Evolutionary conservation across 2,888 invertebrate genomes (phyloP).

Genomic region (Siphlonurus alternatus): DNA sequence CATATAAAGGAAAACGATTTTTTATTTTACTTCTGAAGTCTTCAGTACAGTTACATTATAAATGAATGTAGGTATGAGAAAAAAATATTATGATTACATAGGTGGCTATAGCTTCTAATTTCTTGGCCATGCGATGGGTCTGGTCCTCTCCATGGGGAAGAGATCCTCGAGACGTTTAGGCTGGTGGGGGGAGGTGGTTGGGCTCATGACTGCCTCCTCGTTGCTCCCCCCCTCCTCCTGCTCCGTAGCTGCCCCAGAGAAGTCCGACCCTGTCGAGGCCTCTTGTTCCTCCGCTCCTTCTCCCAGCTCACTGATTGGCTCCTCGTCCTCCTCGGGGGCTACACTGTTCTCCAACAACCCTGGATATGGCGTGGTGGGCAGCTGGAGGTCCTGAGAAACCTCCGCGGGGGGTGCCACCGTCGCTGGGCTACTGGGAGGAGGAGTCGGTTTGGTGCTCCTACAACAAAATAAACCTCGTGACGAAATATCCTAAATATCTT

Average conservation of each 20-base stretch:
- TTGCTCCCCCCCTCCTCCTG: neutral
- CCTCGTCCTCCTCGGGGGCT: slow-evolving; percentile 21
- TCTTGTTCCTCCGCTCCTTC: neutral
- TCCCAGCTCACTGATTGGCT: neutral
- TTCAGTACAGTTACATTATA: neutral
- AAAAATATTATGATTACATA: neutral
- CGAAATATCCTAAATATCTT: too few relatives aligned
- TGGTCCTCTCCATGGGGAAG: neutral
- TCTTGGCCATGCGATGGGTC: neutral
- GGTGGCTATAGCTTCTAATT: neutral
- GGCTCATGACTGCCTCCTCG: neutral
- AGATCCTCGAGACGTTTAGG: neutral
- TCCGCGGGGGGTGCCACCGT: slow-evolving; percentile 3
- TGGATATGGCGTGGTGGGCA: slow-evolving; percentile 5
- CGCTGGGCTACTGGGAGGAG: slow-evolving; percentile 7
- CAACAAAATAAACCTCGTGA: neutral
- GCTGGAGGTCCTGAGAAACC: neutral
- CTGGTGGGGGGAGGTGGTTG: neutral
- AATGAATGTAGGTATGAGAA: neutral
- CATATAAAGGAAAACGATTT: neutral
- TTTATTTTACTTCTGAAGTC: neutral
- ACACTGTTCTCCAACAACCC: neutral
- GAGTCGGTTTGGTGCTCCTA: neutral
- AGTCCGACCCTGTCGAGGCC: neutral
- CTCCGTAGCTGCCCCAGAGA: neutral